Percentiles rank a stretch among this genome's conserved stretches.
Conservation (phyloP, 23 tunicate genomes). For the Phallusia fumigata region DNA sequence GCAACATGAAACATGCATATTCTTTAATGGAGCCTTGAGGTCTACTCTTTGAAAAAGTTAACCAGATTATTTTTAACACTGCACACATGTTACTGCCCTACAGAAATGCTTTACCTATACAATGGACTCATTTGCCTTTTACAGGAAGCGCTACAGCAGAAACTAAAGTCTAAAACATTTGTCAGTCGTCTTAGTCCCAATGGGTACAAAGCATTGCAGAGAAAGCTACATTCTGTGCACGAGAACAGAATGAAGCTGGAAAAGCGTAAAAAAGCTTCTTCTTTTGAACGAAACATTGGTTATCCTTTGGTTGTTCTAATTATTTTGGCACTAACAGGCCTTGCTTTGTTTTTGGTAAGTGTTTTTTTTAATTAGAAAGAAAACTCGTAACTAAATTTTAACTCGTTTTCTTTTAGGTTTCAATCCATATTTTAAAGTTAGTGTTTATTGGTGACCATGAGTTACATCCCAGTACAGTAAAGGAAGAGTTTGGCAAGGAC, state of each 20-base stretch:
- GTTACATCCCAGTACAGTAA: constrained; percentile 73
- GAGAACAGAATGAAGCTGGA: constrained; percentile 56
- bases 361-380: neutral
- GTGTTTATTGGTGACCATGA: constrained; percentile 88
- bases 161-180: constrained; percentile 34
- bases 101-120: no score
- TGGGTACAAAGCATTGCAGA: constrained; percentile 19
- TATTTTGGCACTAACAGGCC: constrained; percentile 68
- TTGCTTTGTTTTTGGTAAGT: constrained; percentile 82
- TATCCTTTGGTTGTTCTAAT: constrained; percentile 72
- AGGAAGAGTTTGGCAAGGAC: constrained; percentile 55
- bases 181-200: neutral
- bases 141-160: constrained; percentile 55
- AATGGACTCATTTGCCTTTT: neutral
- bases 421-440: constrained; percentile 67
- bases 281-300: constrained; percentile 70
- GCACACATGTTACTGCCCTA: no score
- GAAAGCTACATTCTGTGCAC: constrained; percentile 28
- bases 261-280: constrained; percentile 71
- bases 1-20: no score
- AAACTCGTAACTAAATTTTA: neutral
- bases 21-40: no score
- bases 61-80: no score
- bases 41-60: no score
- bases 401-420: constrained; percentile 45